These are phyloP conservation scores for Sprattus sprattus DNA, from an alignment of 2,113 vertebrate species.

Conservation along the genomic window DNA sequence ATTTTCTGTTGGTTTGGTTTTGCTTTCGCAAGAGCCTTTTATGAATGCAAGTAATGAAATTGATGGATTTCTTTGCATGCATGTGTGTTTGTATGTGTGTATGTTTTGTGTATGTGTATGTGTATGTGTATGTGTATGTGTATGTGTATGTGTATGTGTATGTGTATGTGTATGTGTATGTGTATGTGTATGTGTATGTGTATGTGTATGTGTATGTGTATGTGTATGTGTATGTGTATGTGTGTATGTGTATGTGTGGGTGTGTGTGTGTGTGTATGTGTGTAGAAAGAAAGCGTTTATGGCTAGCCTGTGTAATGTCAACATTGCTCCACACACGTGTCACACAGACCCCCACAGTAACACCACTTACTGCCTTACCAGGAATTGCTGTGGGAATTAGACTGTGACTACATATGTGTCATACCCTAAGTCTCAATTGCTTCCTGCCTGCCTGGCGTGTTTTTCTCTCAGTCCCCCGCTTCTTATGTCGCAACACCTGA, in stretches of 20 bases:
- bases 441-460: conserved; percentile 1
- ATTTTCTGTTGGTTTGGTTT: background rate
- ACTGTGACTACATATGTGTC: conserved; percentile 17
- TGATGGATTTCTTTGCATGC: background rate
- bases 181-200: background rate
- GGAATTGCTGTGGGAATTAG: background rate
- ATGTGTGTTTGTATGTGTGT: background rate
- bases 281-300: background rate
- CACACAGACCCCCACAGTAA: background rate
- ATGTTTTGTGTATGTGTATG: background rate
- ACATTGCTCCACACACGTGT: background rate
- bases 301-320: background rate
- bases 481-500: conserved; percentile 35
- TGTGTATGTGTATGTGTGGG: too few relatives aligned
- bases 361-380: background rate
- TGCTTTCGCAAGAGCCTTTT: background rate
- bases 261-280: background rate
- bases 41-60: background rate
- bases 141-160: background rate
- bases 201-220: background rate
- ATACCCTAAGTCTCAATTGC: conserved; percentile 17
- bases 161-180: background rate
- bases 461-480: background rate
- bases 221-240: background rate
- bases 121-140: background rate